Base-by-base conservation (phyloP, 2,113 vertebrate species). In the Delphinapterus leucas region DNA sequence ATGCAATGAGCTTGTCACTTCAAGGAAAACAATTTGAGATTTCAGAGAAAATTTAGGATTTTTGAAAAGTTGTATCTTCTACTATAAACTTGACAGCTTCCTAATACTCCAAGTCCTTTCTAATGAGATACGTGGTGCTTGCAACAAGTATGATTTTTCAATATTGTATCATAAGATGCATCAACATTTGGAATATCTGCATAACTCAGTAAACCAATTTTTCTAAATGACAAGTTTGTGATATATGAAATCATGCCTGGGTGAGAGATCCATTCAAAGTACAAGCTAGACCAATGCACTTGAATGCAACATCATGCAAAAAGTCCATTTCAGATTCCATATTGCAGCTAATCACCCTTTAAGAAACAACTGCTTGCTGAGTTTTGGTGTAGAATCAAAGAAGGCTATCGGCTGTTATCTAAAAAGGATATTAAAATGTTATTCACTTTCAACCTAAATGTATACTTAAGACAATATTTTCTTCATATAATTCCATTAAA, bases 21-120 rank as follows among this genome's bases (percentile, higher is more conserved):
- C 49, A 83, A 95, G 33, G 60, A 93, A 95, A 95, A 88, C 55
- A 90, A 88, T 77, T n/a, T 67, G 31, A 74, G 26, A 25, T 93
- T 95, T 93, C 38, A 41, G 53, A 92, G 71, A 85, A 93, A 97
- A 93, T 28, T 49, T 5, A 86, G 68, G 82, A 83, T 55, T 95
- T 83, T 53, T 36, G 31, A 92, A 95, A 82, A 86, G 68, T 13
- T 74, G 28, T 38, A 2, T 58, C 23, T 94, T 33, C 28, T 49
- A 1, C 23, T 53, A 60, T 49, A 63, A 87, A 81, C 7, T 70
- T 86, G 71, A 86, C 53, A 68, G 8, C 17, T 60, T 65, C 76
- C 33, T 74, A 17, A 70, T 36, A 91, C 44, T 60, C 49, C 31
- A 61, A 92, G 60, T 81, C n/a, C 73, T 95, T 60, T 26, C 47